Base-by-base conservation (phyloP, 2,113 vertebrate species). In the Hippocampus barbouri region DNA sequence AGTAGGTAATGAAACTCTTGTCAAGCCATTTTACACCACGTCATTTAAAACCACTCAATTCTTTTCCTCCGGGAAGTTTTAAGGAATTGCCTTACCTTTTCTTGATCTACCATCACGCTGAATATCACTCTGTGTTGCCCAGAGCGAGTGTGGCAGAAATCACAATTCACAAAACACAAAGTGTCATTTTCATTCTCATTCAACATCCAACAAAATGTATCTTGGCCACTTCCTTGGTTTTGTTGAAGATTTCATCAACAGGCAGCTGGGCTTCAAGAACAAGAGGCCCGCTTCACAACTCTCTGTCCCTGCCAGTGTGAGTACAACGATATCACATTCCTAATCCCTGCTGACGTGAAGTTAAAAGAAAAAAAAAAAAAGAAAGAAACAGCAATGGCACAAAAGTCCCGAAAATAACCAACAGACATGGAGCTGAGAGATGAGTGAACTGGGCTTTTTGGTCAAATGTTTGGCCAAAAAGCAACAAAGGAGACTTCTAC, bases 1-100 rank as follows among this genome's bases (percentile, higher is more conserved):
- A 85, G 88, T 86, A 85, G 85, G 69, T 87, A 88, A 90, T 89
- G 81, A 87, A 27, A 27, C 27, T 27, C 27, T 27, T 27, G 27
- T 27, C 27, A 2, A 71, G 65, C n/a, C 0, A 47, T 64, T 41
- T 64, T 40, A 59, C 27, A 12, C 62, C 41, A 7, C 5, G 18
- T 23, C 15, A 21, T 65, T n/a, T 7, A 45, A 43, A 65, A 20
- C 30, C 18, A 16, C 27, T 11, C 8, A 10, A 15, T n/a, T 23
- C 5, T 45, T 6, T 45, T 64, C 9, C 27, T 61, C 14, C 3
- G 14, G 5, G 15, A 61, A 23, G 8, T 23, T 23, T 27, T 27
- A 23, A 25, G 15, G 56, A 25, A 59, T 59, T 12, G 23, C n/a
- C 23, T 59, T 59, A 14, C 15, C 18, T 47, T 47, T 16, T 43